Evolutionary conservation across 2,113 vertebrate genomes (phyloP).

Genomic region (Zapus hudsonius): DNA sequence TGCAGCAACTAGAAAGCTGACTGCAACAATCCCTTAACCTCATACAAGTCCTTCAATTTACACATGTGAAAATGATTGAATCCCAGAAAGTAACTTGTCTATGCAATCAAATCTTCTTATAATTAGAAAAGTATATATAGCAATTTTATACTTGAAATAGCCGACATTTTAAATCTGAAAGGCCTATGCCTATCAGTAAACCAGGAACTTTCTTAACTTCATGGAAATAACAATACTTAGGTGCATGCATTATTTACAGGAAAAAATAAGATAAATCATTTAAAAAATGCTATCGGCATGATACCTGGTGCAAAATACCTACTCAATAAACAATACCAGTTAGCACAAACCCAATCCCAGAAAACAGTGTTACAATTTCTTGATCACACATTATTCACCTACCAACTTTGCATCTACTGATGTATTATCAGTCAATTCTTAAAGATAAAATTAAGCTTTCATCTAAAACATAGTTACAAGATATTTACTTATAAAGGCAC

Average conservation of each 20-base stretch:
- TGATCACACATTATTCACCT: neutral
- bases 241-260: neutral
- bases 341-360: constrained; percentile 12
- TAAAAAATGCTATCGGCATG: constrained; percentile 26
- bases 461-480: constrained; percentile 28
- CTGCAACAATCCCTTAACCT: neutral
- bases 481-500: neutral
- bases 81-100: constrained; percentile 22
- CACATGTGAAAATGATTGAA: constrained; percentile 25
- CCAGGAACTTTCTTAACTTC: neutral
- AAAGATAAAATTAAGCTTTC: constrained; percentile 34
- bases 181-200: neutral
- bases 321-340: constrained; percentile 3
- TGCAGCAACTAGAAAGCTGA: too few species aligned
- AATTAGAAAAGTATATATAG: neutral
- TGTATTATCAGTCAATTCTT: neutral
- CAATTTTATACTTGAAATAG: too few species aligned
- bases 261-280: constrained; percentile 20
- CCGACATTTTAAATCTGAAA: too few species aligned
- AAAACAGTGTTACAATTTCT: neutral
- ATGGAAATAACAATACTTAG: neutral
- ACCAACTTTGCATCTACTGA: neutral
- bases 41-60: neutral
- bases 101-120: neutral
- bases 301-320: neutral